Percentiles rank a stretch among this genome's conserved stretches.
These are phyloP conservation scores for Callipepla squamata DNA, from an alignment of 2,113 vertebrate species.

Conservation along the genomic window DNA sequence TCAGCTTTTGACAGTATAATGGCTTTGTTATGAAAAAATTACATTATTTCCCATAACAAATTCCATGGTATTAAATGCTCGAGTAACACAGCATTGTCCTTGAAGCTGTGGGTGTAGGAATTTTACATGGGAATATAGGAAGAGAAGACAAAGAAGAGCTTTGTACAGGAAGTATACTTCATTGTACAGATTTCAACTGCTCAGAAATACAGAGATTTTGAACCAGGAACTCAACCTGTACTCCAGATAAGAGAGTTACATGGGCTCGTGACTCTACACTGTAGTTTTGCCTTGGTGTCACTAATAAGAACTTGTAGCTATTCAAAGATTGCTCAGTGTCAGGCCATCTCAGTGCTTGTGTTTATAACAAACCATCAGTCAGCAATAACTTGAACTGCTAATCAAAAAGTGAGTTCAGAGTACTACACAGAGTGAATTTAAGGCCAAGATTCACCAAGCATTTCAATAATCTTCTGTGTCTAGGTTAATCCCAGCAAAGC, in stretches of 20 bases:
- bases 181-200: not conserved
- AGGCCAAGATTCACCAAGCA: not conserved
- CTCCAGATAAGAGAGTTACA: fast-evolving
- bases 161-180: not conserved
- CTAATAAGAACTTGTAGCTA: not conserved
- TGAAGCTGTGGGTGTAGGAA: not conserved
- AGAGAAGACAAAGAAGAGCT: not conserved
- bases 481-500: not conserved
- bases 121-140: not conserved
- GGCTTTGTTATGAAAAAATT: constrained; percentile 55
- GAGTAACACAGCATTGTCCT: constrained; percentile 29
- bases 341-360: not conserved
- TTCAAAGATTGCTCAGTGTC: not conserved
- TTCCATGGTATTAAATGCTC: not conserved
- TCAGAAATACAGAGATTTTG: not conserved
- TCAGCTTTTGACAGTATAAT: constrained; percentile 53
- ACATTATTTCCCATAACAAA: constrained; percentile 51
- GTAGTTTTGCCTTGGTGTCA: not conserved
- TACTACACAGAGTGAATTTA: not conserved
- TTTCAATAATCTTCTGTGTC: not conserved
- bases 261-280: not conserved
- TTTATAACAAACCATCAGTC: not conserved
- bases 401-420: not conserved
- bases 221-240: fast-evolving
- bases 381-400: not conserved